Base-by-base conservation (phyloP, 2,113 vertebrate genomes). In the Malaclemys terrapin region DNA sequence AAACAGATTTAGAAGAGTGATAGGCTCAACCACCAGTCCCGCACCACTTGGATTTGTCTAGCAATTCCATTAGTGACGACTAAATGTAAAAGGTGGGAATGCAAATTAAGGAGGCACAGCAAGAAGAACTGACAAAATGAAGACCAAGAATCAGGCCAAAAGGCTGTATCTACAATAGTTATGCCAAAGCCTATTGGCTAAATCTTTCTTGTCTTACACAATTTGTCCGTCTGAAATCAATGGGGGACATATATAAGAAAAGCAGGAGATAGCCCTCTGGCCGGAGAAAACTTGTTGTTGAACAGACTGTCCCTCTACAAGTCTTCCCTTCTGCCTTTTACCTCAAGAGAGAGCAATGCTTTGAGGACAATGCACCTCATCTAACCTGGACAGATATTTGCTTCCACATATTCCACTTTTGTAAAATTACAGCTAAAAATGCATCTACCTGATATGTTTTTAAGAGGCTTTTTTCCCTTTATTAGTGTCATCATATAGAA, bases 321-420 rank as follows among this genome's bases (percentile, higher is more conserved):
- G n/a, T 72, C 57, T 38, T n/a, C 16, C 65, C n/a, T n/a, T 17
- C 62, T 69, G 12, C 31, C 62, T 38, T n/a, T 69, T 17, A 69
- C 65, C 35, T n/a, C 65, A 19, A 69, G 19, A 69, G 31, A n/a
- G 29, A 69, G 35, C 19, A 72, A 38, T 72, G n/a, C 65, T 72
- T 72, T 42, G 84, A 65, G 80, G 20, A 57, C n/a, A 35, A 3
- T 65, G 11, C 47, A 38, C 57, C 6, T 0, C 3, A 3, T 27
- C 49, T 72, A 72, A 62, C 47, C 5, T 50, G 24, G 0, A 0
- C 0, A 0, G 25, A 29, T 69, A n/a, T 90, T 8, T 19, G 47
- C 72, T 88, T 62, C 25, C 22, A 53, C 5, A 50, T 83, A 82
- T 27, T 50, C 53, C 42, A 4, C 14, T 90, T n/a, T 47, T 31